Evolutionary conservation across 2,113 vertebrate genomes (phyloP).

Genomic region (Puffinus mauretanicus): DNA sequence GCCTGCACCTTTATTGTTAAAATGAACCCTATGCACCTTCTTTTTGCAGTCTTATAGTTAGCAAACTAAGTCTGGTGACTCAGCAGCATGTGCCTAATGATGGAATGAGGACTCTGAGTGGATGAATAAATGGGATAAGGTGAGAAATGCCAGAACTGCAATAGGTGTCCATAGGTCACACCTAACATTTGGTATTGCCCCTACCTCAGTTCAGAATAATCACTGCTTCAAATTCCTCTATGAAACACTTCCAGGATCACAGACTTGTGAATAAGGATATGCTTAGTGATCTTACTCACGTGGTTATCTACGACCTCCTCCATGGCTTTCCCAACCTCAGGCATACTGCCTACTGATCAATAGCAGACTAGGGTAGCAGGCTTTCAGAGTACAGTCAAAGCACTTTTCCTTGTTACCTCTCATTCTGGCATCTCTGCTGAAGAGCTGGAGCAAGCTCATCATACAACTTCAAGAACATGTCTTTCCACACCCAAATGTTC

Average conservation of each 20-base stretch:
- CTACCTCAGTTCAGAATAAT: background rate
- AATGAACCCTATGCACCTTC: background rate
- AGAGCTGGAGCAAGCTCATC: background rate
- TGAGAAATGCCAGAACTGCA: background rate
- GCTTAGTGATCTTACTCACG: background rate
- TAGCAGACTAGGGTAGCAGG: background rate
- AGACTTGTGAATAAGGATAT: background rate
- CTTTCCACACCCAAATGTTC: background rate
- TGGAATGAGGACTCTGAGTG: background rate
- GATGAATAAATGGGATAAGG: background rate
- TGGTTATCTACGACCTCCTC: accelerated
- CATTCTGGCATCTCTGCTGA: background rate
- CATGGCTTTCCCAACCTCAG: background rate
- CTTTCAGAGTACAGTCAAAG: background rate
- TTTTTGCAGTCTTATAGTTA: background rate
- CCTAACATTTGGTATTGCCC: background rate
- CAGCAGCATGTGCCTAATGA: background rate
- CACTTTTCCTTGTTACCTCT: background rate
- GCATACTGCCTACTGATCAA: background rate
- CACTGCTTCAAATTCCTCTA: background rate
- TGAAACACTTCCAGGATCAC: background rate
- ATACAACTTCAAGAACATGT: background rate
- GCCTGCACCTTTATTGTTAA: background rate
- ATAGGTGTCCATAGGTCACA: background rate
- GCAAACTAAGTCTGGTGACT: background rate